A percentile compares a stretch with the other conserved stretches of the same genome.
Evolutionary conservation across 1,140 invertebrate species (phyloP).

Genomic region (Heliconius eleuchia): DNA sequence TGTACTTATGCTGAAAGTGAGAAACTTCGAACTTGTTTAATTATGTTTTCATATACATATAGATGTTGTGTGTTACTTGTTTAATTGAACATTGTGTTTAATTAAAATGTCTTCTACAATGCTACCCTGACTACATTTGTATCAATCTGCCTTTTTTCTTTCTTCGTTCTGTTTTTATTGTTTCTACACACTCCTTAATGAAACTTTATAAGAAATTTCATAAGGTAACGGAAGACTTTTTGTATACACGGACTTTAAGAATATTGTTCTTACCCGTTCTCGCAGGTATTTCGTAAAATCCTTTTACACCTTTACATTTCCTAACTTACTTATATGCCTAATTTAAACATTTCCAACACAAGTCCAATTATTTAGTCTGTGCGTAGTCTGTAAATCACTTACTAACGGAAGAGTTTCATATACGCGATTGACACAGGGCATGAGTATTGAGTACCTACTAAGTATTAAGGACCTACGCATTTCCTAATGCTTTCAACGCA

Average conservation of each 20-base stretch:
- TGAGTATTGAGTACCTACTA: conserved; percentile 4
- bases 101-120: neutral
- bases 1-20: neutral
- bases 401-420: neutral
- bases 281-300: no score
- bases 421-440: neutral
- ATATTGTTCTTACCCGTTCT: no score
- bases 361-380: no score
- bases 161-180: no score
- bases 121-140: neutral
- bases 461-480: conserved; percentile 4
- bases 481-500: conserved; percentile 18
- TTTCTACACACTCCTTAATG: no score
- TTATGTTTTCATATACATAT: neutral
- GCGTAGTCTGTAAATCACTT: neutral
- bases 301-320: no score
- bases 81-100: neutral
- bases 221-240: no score
- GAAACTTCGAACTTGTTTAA: neutral
- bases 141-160: no score
- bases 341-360: neutral
- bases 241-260: no score
- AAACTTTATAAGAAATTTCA: no score
- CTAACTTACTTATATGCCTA: neutral
- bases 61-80: neutral